Evolutionary conservation across 2,113 vertebrate genomes (phyloP).

Genomic region (Tapirus terrestris): DNA sequence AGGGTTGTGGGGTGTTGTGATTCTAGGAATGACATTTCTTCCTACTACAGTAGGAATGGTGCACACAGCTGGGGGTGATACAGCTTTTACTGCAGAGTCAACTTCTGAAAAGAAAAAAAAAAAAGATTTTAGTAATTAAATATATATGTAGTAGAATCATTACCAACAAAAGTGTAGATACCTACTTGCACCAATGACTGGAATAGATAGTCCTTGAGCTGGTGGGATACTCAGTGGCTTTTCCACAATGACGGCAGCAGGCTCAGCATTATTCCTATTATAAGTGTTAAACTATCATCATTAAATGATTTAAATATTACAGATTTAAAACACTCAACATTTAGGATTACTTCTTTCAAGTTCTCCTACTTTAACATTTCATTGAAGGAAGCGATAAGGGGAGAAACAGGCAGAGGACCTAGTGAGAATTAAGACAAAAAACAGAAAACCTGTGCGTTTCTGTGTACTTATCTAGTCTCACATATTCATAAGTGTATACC

Average conservation of each 20-base stretch:
- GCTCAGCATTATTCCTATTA: conserved; percentile 75
- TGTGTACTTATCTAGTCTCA: not conserved
- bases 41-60: conserved; percentile 86
- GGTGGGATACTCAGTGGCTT: conserved; percentile 71
- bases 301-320: conserved; percentile 27
- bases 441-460: not conserved
- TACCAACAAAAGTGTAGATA: conserved; percentile 63
- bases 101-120: conserved; percentile 80
- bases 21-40: conserved; percentile 82
- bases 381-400: not conserved
- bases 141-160: not conserved
- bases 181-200: conserved; percentile 91
- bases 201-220: conserved; percentile 88
- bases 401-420: not conserved
- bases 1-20: conserved; percentile 80
- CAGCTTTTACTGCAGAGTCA: conserved; percentile 75
- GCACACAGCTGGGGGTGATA: conserved; percentile 81
- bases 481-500: not conserved
- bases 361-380: conserved; percentile 14
- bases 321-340: conserved; percentile 34
- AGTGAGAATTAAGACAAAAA: conserved; percentile 27
- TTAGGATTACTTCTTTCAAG: conserved; percentile 19
- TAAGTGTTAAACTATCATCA: conserved; percentile 42
- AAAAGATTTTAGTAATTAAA: conserved; percentile 59
- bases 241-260: conserved; percentile 83